Evolutionary conservation across 2,888 invertebrate genomes (phyloP).

Genomic region (Chloromyia formosa): DNA sequence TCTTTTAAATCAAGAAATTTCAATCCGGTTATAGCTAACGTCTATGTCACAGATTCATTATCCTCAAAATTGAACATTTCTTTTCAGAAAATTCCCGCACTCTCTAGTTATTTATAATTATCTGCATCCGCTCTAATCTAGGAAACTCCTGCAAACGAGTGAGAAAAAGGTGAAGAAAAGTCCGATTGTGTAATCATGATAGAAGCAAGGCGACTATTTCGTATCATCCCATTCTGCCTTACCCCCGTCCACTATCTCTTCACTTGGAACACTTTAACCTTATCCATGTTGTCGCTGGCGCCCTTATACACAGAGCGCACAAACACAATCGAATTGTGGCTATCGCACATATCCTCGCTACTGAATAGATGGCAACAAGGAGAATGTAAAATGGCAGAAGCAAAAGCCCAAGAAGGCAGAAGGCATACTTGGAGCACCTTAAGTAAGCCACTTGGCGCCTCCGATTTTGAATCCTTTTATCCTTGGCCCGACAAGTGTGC

Average conservation of each 20-base stretch:
- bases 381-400: constrained; percentile 28
- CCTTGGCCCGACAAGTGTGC: constrained; percentile 42
- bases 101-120: too few species aligned
- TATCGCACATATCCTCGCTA: not conserved
- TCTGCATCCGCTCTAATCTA: too few species aligned
- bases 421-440: constrained; percentile 26
- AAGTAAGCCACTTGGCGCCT: constrained; percentile 40
- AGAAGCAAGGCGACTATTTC: constrained; percentile 8
- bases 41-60: too few species aligned
- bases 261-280: not conserved
- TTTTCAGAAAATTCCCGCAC: too few species aligned
- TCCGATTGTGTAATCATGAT: constrained; percentile 38
- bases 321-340: constrained; percentile 33
- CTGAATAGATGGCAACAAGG: constrained; percentile 13
- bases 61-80: too few species aligned
- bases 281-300: constrained; percentile 13
- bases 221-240: not conserved
- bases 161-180: too few species aligned
- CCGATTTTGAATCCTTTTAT: constrained; percentile 37
- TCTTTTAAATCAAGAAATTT: too few species aligned
- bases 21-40: too few species aligned
- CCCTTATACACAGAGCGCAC: not conserved
- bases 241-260: not conserved
- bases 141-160: too few species aligned
- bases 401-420: constrained; percentile 34